Evolutionary conservation across 2,797 vertebrate species (phyloP), one percentile per base, ranked within the genome.

Genomic region (Babyrousa celebensis): DNA sequence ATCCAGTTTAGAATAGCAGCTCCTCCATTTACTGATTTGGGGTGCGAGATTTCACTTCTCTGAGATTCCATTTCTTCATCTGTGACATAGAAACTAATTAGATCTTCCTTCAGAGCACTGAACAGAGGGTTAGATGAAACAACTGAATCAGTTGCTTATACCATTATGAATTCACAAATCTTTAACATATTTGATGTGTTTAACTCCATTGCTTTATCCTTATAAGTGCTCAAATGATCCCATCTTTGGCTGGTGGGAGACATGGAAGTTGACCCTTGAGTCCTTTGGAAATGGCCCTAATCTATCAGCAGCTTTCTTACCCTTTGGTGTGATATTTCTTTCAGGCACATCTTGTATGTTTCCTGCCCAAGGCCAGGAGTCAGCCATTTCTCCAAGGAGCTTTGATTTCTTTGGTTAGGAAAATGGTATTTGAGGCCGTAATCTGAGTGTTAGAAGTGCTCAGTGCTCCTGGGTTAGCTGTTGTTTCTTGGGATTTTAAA

Each of bases 121-220:
- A 94, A 68, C 40, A 74, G 52, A 91, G 62, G 27, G 56, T 65
- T 90, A 63, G 88, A 58, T 75, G 60, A 80, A 93, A 77, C 54
- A 84, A 65, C 54, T 27, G 21, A 70, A 52, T 48, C 79, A 29
- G 3, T 20, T 32, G 32, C 87, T 92, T 71, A 75, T 60, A 29
- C 36, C 8, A 11, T 65, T 29, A 23, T 56, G 65, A 86, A 75
- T 92, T 85, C 3, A 12, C 62, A 54, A 79, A 25, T 84, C 25
- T 20, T 56, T 71, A 79, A 52, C 6, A 5, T 65, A 63, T 71
- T 84, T 70, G 27, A 77, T 77, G 36, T 63, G 74, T 16, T 79
- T 60, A 58, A 29, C 20, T 92, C 32, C 25, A 48, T n/a, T 74
- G 23, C n/a, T 65, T 93, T 85, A 25, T 36, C 40, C 52, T 89